phyloP scores from a whole-genome alignment of 2,797 vertebrate species.

The Esox masquinongy region DNA sequence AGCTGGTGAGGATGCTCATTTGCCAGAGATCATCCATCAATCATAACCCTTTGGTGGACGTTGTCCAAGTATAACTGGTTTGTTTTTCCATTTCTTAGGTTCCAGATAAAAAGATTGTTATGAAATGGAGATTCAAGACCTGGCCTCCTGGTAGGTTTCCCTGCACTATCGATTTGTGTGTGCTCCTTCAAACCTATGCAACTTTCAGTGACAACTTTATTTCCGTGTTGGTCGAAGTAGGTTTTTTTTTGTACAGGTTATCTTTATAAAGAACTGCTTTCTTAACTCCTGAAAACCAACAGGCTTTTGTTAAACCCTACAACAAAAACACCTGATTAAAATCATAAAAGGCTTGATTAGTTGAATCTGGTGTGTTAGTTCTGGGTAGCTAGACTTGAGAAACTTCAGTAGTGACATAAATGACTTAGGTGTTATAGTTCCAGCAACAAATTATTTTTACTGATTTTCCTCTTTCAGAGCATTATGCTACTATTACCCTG shows the following conservation, averaged over 20 bases:
- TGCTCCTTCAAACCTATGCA: neutral
- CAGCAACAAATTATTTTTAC: neutral
- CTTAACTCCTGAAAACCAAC: neutral
- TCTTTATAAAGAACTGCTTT: neutral
- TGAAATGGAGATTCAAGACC: conserved; percentile 93
- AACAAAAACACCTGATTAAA: neutral
- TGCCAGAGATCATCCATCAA: neutral
- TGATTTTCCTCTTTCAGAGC: conserved; percentile 70
- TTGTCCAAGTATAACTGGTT: neutral
- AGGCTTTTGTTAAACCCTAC: neutral
- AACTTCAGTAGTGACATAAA: neutral
- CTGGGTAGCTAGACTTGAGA: neutral
- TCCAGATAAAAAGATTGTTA: conserved; percentile 82
- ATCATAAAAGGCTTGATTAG: neutral
- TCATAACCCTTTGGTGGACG: neutral
- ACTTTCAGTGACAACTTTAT: neutral
- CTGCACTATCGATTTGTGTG: neutral
- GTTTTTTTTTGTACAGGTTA: neutral
- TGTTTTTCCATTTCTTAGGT: conserved; percentile 68
- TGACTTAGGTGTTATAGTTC: neutral
- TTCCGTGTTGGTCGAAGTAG: neutral
- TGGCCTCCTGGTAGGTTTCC: conserved; percentile 85
- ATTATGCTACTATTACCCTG: conserved; percentile 82
- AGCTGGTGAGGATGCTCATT: conserved; percentile 76
- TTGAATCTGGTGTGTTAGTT: neutral